Base-by-base conservation (phyloP, 2,113 vertebrate genomes). In the Chroicocephalus ridibundus region DNA sequence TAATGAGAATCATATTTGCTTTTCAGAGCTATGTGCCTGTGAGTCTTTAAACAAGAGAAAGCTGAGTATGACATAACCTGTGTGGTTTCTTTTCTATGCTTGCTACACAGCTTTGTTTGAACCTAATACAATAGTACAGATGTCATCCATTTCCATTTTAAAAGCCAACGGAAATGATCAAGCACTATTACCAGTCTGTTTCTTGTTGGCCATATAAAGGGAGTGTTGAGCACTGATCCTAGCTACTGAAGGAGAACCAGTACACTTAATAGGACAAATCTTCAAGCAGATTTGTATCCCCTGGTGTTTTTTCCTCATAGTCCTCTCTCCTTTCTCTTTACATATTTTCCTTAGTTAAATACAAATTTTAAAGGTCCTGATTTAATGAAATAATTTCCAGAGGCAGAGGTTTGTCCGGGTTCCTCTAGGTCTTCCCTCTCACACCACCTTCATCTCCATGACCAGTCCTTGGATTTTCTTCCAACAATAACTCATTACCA, bases 1-100 rank as follows among this genome's bases (percentile, higher is more conserved):
- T 95, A 95, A 96, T 90, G 80, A 94, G 88, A 92, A 94, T 47
- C 51, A 16, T 64, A 94, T 95, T 94, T 90, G 78, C 49, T 95
- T 96, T 94, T 93, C 90, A 91, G 55, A 88, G 47, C 44, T 84
- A 16, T 72, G 69, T 69, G 61, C 57, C 61, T 87, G 31, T 34
- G 47, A 87, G 49, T 57, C 81, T 94, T 91, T 95, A 96, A 96
- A 94, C 65, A 91, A 91, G 57, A 91, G 58, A 89, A 82, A 91
- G 29, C 40, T 58, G 81, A 76, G 12, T 84, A 54, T 85, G 81
- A 86, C 81, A 95, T 79, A 94, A 91, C 81, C 77, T 44, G 24
- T 40, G 44, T 49, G 27, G 8, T n/a, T 90, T 82, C 57, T 68
- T 92, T 89, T n/a, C 42, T 75, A 2, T 61, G 18, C 24, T 91